phyloP scores from a whole-genome alignment of 2,113 vertebrate species.

The Takifugu bimaculatus region DNA sequence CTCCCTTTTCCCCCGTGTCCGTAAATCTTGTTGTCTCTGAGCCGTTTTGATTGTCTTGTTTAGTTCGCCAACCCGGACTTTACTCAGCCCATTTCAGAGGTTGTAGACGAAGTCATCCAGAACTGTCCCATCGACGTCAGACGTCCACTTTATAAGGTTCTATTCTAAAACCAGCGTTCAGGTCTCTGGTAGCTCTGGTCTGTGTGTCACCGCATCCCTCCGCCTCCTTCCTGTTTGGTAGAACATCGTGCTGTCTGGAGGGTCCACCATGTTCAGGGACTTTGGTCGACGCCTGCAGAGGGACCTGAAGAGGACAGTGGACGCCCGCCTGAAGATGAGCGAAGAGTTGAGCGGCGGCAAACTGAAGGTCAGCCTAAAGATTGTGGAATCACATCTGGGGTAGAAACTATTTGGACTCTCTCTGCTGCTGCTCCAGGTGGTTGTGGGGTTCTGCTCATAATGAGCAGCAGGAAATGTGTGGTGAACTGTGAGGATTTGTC shows the following conservation, averaged over 20 bases:
- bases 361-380: constrained; percentile 80
- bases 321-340: constrained; percentile 92
- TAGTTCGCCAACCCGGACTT: constrained; percentile 99
- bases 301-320: constrained; percentile 95
- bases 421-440: too few relatives aligned
- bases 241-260: constrained; percentile 93
- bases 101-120: constrained; percentile 99
- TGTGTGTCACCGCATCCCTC: background rate
- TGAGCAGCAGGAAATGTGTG: too few relatives aligned
- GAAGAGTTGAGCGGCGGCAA: constrained; percentile 96
- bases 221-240: constrained; percentile 19
- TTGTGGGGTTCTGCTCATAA: too few relatives aligned
- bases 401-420: too few relatives aligned
- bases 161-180: too few relatives aligned
- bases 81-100: constrained; percentile 98
- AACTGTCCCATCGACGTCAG: constrained; percentile 98
- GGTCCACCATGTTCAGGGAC: constrained; percentile 99
- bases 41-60: background rate
- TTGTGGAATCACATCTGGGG: background rate
- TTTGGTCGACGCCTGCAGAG: constrained; percentile 94
- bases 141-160: constrained; percentile 96
- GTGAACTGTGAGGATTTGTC: too few relatives aligned
- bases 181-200: background rate
- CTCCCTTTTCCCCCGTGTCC: background rate
- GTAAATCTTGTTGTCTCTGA: background rate